Base-by-base conservation (phyloP, 2,888 invertebrate species). In the Macrophya annulata region DNA sequence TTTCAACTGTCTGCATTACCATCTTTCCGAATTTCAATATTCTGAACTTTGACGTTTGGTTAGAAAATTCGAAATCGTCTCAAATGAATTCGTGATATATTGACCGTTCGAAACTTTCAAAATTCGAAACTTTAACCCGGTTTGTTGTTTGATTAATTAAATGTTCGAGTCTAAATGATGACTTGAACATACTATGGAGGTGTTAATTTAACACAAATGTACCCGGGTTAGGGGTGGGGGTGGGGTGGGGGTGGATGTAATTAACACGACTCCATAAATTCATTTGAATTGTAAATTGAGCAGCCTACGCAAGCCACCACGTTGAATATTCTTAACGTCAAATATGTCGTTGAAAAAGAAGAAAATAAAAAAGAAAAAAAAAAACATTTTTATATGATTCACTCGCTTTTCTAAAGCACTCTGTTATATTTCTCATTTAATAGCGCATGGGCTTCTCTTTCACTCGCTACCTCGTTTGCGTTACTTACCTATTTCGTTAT, bases 321-420 rank as follows among this genome's bases (percentile, higher is more conserved):
- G 77, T 51, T 48, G 77, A 77, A 77, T 77, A 51, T 77, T 77
- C 51, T 48, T 77, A 31, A 31, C 77, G 17, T 55, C 51, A 77
- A 51, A 77, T 77, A 77, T 31, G 77, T 51, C 77, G 51, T 48
- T 77, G 51, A 37, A 10, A n/a, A 43, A n/a, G 51, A 77, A 25
- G 12, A 51, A 51, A 51, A 68, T n/a, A 31, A 31, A 31, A 31
- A 31, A 31, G 3, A 31, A 31, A 31, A 3, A 3, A 31, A 31
- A 31, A 1, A 31, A 31, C 31, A 31, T 31, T 31, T 77, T 77
- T 51, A 31, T 77, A 77, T 12, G 21, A 77, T 31, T 77, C 31
- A 51, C 31, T 55, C 48, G 31, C 15, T 51, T 77, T 51, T 51
- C 17, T n/a, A 51, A 48, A 77, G 51, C 51, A n/a, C 31, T 77